Conservation (phyloP, 2,888 invertebrate species). For the Drosophila incognita region DNA sequence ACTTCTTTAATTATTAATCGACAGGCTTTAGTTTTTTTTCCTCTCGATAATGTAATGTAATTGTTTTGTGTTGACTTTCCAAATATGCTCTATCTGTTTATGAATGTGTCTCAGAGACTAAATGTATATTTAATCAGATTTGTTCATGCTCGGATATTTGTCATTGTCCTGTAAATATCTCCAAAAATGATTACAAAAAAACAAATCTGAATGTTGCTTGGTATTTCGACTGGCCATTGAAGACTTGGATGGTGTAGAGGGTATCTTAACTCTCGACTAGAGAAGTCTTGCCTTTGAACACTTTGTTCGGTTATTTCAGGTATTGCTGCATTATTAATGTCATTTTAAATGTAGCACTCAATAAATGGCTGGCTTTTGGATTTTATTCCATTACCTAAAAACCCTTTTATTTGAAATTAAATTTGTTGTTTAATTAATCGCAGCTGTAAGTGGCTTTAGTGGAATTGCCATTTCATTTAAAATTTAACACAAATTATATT, state of each 20-base stretch:
- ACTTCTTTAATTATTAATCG: constrained; percentile 57
- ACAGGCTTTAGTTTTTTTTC: constrained; percentile 11
- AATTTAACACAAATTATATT: constrained; percentile 53
- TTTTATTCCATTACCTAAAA: constrained; percentile 55
- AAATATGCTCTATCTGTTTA: neutral
- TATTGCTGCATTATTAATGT: constrained; percentile 75
- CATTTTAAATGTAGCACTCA: constrained; percentile 73
- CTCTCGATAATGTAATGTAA: constrained; percentile 5
- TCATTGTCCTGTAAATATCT: neutral
- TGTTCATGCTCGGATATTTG: neutral
- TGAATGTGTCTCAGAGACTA: neutral
- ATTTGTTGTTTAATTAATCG: constrained; percentile 75
- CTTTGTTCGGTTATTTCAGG: constrained; percentile 46
- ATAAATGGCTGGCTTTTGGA: constrained; percentile 33
- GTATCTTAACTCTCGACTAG: neutral
- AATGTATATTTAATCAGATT: neutral
- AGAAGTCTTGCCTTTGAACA: constrained; percentile 9
- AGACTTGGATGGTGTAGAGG: neutral
- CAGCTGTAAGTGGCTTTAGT: constrained; percentile 47
- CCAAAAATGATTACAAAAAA: neutral
- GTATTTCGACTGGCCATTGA: neutral
- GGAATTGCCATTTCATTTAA: constrained; percentile 51
- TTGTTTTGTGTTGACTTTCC: neutral
- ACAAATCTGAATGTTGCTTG: neutral
- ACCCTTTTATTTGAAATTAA: constrained; percentile 69